Conservation (phyloP, 2,113 vertebrate genomes). For the Cygnus buccinator region DNA sequence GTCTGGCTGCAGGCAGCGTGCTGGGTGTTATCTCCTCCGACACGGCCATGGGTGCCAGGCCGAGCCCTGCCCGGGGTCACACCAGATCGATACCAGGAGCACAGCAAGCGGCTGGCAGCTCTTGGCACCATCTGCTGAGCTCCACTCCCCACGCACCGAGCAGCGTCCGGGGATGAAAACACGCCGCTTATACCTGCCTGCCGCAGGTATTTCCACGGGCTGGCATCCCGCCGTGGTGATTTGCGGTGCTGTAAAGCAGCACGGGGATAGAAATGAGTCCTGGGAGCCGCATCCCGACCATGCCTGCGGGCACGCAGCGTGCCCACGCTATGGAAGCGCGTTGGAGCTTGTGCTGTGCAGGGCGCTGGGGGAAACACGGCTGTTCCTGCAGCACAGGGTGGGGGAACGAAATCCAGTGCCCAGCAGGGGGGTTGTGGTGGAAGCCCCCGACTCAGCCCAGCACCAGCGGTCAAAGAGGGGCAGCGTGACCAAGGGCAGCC, state of each 20-base stretch:
- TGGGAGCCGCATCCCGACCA: background rate
- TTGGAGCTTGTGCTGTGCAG: background rate
- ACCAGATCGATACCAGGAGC: background rate
- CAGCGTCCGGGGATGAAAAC: background rate
- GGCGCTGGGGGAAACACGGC: background rate
- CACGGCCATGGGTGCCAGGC: background rate
- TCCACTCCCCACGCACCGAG: slow-evolving; percentile 14
- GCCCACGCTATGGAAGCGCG: background rate
- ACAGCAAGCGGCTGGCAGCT: slow-evolving; percentile 19
- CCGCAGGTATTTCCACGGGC: background rate
- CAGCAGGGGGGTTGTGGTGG: background rate
- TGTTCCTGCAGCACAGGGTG: background rate
- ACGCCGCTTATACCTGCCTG: slow-evolving; percentile 13
- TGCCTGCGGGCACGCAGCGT: background rate
- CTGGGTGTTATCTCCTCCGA: background rate
- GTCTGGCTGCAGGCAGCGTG: background rate
- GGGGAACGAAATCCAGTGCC: background rate
- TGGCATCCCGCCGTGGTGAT: background rate
- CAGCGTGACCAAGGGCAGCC: background rate
- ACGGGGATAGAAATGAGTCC: background rate
- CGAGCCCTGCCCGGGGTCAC: background rate
- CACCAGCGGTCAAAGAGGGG: background rate
- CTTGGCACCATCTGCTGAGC: slow-evolving; percentile 46
- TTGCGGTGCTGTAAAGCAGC: background rate
- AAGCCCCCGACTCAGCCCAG: background rate